Conservation (phyloP, 2,797 vertebrate genomes). For the Chaunax sp. region DNA sequence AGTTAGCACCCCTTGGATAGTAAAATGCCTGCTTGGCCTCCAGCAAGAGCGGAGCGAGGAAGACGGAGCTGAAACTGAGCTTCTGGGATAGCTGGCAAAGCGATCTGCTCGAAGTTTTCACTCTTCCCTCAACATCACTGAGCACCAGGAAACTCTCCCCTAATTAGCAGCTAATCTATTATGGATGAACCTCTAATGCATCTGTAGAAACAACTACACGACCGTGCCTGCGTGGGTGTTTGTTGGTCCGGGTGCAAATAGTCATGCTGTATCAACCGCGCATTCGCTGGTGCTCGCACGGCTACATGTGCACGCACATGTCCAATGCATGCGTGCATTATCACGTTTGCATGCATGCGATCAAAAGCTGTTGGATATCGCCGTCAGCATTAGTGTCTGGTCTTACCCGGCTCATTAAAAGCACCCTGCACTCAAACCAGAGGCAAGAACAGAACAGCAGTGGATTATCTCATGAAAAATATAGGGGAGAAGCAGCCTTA, state of each 20-base stretch:
- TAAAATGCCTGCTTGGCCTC: conserved; percentile 55
- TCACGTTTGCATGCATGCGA: conserved; percentile 32
- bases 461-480: conserved; percentile 83
- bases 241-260: conserved; percentile 28
- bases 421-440: conserved; percentile 65
- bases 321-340: conserved; percentile 24
- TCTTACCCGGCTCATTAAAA: conserved; percentile 74
- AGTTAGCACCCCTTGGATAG: conserved; percentile 43
- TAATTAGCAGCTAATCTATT: conserved; percentile 75
- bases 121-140: conserved; percentile 55
- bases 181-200: conserved; percentile 77
- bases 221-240: conserved; percentile 29
- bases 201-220: conserved; percentile 58
- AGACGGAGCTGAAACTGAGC: conserved; percentile 30
- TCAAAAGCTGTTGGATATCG: conserved; percentile 47
- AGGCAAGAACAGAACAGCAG: conserved; percentile 71
- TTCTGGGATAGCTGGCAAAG: conserved; percentile 47
- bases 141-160: conserved; percentile 61
- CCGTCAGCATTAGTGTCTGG: conserved; percentile 46
- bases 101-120: conserved; percentile 39
- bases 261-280: conserved; percentile 17
- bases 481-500: conserved; percentile 72
- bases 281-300: conserved; percentile 5
- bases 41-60: conserved; percentile 38
- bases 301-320: conserved; percentile 5